Evolutionary conservation across 2,113 vertebrate species (phyloP).

Genomic region (Cinclus cinclus): DNA sequence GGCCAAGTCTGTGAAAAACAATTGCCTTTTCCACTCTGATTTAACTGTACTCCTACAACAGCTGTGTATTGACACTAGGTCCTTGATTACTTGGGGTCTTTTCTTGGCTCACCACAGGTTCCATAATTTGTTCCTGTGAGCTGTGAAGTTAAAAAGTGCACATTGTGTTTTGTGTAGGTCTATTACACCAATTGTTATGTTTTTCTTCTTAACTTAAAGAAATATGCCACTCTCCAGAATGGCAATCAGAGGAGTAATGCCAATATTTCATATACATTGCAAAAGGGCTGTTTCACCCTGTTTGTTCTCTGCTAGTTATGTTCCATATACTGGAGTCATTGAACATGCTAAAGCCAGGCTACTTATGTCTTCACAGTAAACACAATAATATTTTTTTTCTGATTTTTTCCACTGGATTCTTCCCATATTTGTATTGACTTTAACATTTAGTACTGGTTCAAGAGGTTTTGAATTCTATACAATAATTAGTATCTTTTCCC

Average conservation of each 20-base stretch:
- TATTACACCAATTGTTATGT: neutral
- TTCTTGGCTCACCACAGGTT: neutral
- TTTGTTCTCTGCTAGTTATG: neutral
- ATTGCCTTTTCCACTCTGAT: neutral
- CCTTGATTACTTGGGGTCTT: neutral
- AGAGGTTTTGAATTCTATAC: neutral
- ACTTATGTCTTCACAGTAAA: neutral
- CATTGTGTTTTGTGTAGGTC: neutral
- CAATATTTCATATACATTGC: neutral
- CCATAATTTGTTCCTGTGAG: neutral
- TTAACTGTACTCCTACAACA: neutral
- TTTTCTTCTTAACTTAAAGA: neutral
- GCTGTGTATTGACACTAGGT: rapidly evolving
- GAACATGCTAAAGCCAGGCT: neutral
- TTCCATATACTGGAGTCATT: neutral
- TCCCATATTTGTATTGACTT: neutral
- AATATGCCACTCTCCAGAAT: neutral
- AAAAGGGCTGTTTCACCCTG: neutral
- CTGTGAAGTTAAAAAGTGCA: neutral
- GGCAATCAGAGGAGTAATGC: neutral
- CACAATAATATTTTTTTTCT: neutral
- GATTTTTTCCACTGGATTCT: neutral
- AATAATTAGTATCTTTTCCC: neutral
- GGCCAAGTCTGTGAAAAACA: neutral
- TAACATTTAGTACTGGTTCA: neutral